Evolutionary conservation across 2,113 vertebrate species (phyloP), one percentile per base, ranked within the genome.

Genomic region (Ia io): DNA sequence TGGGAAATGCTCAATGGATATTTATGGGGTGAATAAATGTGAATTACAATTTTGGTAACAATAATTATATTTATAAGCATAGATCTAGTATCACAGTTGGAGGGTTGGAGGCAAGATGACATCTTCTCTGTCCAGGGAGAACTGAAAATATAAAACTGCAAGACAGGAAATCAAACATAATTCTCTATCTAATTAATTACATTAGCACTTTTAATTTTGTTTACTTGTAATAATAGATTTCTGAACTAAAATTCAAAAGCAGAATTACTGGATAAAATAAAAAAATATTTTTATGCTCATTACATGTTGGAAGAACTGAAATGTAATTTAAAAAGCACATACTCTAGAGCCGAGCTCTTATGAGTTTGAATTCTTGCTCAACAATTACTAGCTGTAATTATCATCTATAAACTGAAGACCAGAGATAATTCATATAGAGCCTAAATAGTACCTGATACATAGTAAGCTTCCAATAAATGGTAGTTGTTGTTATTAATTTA

Each of bases 101-200:
- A 82, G 49, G 44, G 9, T 67, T 94, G 53, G 44, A 80, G 51
- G 44, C 40, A 96, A 91, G 47, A 95, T 93, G n/a, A 32, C 32
- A 94, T 51, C 90, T 5, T 88, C 47, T 88, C 87, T 88, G 47
- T 85, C 87, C 40, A 61, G 32, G 69, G 47, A 88, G 12, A 95
- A 77, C n/a, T 88, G 78, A 59, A 97, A 96, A 91, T 93, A 71
- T 91, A 51, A 93, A 96, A 91, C 59, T 93, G 25, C 1, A 86
- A 91, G 35, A 78, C 53, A 93, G 44, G 53, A 93, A 94, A 84
- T 23, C 23, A 93, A 94, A 47, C 22, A 89, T 89, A 91, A 89
- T 80, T 92, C 42, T 93, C 28, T 89, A 51, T 82, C 17, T 65
- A 87, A 88, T 67, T 90, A 61, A 90, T 80, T 88, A 71, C 12